A percentile compares a stretch with the other conserved stretches of the same genome.
phyloP scores from a whole-genome alignment of 1,140 invertebrate species.

The Megathymus violae region DNA sequence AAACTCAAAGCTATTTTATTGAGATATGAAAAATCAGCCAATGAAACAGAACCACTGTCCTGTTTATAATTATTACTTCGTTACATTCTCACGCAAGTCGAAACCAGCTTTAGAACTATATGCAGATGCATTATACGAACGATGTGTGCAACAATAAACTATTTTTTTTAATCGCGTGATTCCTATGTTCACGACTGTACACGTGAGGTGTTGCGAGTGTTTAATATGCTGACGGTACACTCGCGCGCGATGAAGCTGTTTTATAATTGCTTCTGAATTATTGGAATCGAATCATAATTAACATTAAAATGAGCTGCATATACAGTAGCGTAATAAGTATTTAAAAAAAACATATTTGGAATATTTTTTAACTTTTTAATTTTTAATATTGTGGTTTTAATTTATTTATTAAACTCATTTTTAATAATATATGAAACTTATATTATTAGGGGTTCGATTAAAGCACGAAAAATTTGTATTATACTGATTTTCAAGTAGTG shows the following conservation, averaged over 20 bases:
- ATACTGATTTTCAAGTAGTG: too few species aligned
- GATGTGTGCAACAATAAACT: constrained; percentile 9
- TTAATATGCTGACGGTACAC: constrained; percentile 32
- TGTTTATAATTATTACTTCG: not conserved
- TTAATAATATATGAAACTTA: too few species aligned
- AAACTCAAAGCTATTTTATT: too few species aligned
- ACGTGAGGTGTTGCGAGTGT: constrained; percentile 29
- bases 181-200: constrained; percentile 19
- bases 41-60: not conserved
- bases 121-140: not conserved
- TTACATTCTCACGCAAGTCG: constrained; percentile 1
- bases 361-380: too few species aligned
- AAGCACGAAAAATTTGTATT: too few species aligned
- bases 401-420: too few species aligned
- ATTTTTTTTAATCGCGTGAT: constrained; percentile 17
- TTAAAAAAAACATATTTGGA: too few species aligned
- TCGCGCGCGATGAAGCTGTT: constrained; percentile 31
- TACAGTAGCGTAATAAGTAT: too few species aligned
- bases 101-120: constrained; percentile 3
- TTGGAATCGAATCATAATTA: constrained; percentile 20
- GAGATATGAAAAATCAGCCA: constrained; percentile 4
- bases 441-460: too few species aligned
- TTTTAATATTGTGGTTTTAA: too few species aligned
- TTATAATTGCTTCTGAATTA: constrained; percentile 29
- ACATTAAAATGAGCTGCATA: constrained; percentile 9